Base-by-base conservation (phyloP, 2,797 vertebrate species). In the Podarcis lilfordi region DNA sequence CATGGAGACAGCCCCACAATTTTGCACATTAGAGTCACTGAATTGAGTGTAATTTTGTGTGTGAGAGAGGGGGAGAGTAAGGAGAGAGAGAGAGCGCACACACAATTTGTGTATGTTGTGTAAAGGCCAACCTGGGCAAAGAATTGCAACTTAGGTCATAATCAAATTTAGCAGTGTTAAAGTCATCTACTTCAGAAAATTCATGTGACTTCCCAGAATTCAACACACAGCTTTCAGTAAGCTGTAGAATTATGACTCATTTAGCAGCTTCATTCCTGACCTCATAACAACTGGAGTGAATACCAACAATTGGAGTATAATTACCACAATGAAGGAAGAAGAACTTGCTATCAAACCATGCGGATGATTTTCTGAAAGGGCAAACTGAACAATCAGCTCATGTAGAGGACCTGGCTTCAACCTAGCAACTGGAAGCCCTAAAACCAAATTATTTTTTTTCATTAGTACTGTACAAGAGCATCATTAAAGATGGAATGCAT, bases 311-410 rank as follows among this genome's bases (percentile, higher is more conserved):
- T 76, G 78, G 25, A 74, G 8, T 13, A 9, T 92, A 94, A 93
- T 92, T 90, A 96, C 96, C 95, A 95, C 92, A 84, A 94, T 79
- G 89, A 96, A 96, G 80, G 45, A 13, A 84, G 68, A 75, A 43
- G 87, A 89, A 29, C 72, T 78, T 72, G 23, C 72, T 19, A 86
- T 66, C 10, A 61, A 68, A 35, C 86, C 91, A 88, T 91, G 79
- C 3, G 27, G 80, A 77, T 32, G 4, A 89, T 93, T 94, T 86
- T 92, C 88, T 59, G 92, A 88, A 35, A 88, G 88, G 29, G 90
- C 9, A 66, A 90, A 88, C 10, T 91, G 89, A 92, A 95, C 82
- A 87, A 96, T 92, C 86, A 96, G 82, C 27, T 95, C 85, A 88
- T 91, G 88, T 0, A 96, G 81, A n/a, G 93, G 88, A 82, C 88